A percentile compares a stretch with the other conserved stretches of the same genome.
phyloP scores from a whole-genome alignment of 2,797 vertebrate genomes.

The Astyanax mexicanus region DNA sequence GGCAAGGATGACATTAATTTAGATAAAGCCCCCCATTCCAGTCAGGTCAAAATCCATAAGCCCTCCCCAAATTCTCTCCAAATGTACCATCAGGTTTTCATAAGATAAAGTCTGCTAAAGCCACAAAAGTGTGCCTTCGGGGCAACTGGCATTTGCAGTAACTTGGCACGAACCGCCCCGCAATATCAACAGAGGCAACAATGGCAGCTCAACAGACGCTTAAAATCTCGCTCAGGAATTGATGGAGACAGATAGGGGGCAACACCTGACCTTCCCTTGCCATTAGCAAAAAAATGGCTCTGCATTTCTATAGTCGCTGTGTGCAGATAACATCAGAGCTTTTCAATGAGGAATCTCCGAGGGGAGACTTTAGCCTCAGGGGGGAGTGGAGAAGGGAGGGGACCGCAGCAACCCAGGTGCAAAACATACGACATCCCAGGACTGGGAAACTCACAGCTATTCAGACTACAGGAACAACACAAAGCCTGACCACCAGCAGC shows the following conservation, averaged over 20 bases:
- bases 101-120: constrained; percentile 36
- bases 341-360: constrained; percentile 36
- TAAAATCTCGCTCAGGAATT: constrained; percentile 31
- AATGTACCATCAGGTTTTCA: constrained; percentile 48
- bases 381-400: not conserved
- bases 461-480: not conserved
- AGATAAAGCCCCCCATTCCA: constrained; percentile 22
- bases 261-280: constrained; percentile 36
- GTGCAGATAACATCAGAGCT: constrained; percentile 38
- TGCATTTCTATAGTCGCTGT: constrained; percentile 2
- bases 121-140: constrained; percentile 30
- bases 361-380: constrained; percentile 10
- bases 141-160: constrained; percentile 18
- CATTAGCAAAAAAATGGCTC: constrained; percentile 24
- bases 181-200: constrained; percentile 32
- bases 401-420: constrained; percentile 39
- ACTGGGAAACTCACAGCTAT: not conserved
- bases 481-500: not conserved
- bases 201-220: constrained; percentile 23
- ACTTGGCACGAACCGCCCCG: constrained; percentile 11
- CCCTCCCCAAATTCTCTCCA: constrained; percentile 26
- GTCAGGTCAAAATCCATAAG: constrained; percentile 8
- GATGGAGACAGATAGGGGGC: constrained; percentile 23
- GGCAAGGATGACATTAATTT: constrained; percentile 11
- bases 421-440: constrained; percentile 27